A percentile compares a stretch with the other conserved stretches of the same genome.
phyloP scores from a whole-genome alignment of 2,113 vertebrate species.

The Callaeas wilsoni region DNA sequence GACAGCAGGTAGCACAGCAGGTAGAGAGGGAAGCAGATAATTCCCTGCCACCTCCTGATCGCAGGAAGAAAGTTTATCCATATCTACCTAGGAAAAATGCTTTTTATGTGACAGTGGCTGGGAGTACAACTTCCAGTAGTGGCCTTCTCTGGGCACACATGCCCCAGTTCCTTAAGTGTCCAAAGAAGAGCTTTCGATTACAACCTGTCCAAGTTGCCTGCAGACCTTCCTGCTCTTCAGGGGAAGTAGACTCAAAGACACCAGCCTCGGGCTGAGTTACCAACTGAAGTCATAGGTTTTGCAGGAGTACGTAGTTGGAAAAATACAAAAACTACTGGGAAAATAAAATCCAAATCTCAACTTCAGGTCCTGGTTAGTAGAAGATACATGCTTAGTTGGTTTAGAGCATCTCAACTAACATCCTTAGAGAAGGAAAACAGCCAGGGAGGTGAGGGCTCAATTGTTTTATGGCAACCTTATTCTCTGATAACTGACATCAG shows the following conservation, averaged over 20 bases:
- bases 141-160: neutral
- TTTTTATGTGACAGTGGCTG: neutral
- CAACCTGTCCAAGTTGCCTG: neutral
- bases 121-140: neutral
- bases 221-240: neutral
- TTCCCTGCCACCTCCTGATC: neutral
- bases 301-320: neutral
- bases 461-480: neutral
- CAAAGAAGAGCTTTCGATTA: neutral
- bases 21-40: neutral
- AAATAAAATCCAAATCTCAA: neutral
- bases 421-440: neutral
- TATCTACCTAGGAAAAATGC: neutral
- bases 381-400: neutral
- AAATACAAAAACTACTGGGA: neutral
- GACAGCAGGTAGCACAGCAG: neutral
- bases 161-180: neutral
- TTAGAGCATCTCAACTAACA: neutral
- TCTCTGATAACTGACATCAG: neutral
- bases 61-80: neutral
- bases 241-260: neutral
- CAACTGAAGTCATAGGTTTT: neutral
- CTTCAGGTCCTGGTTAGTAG: neutral
- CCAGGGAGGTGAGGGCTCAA: neutral
- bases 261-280: neutral